These are phyloP conservation scores for Sparidentex hasta DNA, from an alignment of 2,797 vertebrate species.

Conservation along the genomic window DNA sequence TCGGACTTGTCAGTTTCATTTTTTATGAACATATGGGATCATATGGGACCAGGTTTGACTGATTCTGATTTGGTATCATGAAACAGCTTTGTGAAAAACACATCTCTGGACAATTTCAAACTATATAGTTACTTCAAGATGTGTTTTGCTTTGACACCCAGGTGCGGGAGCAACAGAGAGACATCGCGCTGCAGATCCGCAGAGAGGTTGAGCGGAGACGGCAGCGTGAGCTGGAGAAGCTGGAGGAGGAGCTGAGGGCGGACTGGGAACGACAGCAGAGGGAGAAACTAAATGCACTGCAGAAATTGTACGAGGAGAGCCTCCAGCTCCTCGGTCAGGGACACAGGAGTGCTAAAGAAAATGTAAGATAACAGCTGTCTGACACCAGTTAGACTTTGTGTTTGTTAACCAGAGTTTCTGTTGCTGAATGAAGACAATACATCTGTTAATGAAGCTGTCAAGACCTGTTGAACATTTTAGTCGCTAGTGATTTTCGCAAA, in stretches of 20 bases:
- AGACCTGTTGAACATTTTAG: not conserved
- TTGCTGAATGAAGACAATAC: not conserved
- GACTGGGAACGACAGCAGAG: slow-evolving; percentile 90
- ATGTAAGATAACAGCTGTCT: slow-evolving; percentile 79
- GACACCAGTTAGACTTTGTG: not conserved
- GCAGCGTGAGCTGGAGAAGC: slow-evolving; percentile 84
- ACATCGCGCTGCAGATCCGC: slow-evolving; percentile 89
- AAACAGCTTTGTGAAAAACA: not conserved
- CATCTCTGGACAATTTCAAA: not conserved
- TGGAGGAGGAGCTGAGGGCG: slow-evolving; percentile 85
- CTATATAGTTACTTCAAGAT: not conserved
- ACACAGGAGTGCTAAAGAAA: slow-evolving; percentile 91
- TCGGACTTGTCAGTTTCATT: no score
- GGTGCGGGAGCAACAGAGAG: slow-evolving; percentile 95
- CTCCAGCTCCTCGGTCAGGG: slow-evolving; percentile 89
- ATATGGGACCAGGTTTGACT: no score
- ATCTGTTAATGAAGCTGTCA: not conserved
- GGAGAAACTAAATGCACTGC: slow-evolving; percentile 86
- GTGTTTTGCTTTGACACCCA: slow-evolving; percentile 52
- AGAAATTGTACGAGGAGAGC: slow-evolving; percentile 88
- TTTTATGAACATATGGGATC: not conserved
- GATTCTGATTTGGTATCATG: no score
- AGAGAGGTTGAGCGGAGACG: slow-evolving; percentile 88
- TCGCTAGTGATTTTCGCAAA: not conserved
- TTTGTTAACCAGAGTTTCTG: not conserved